Base-by-base conservation (phyloP, 2,888 invertebrate genomes). In the Rotaria sp. region DNA sequence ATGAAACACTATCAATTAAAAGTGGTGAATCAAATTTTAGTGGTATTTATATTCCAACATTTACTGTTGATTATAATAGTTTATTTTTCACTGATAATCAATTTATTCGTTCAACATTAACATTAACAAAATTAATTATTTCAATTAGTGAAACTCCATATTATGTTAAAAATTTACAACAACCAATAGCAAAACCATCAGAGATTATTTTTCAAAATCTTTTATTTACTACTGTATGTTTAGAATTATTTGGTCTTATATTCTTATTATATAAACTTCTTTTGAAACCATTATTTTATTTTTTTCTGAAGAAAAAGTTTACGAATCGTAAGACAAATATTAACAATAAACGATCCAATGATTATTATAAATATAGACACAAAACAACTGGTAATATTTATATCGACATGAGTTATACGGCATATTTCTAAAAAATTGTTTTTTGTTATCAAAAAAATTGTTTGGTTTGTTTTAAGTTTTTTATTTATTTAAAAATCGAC, bases 21-120 rank as follows among this genome's bases (percentile, higher is more conserved):
- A 45, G n/a, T 26, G 45, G 15, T 26, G n/a, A 45, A 4, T 26
- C 80, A 15, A 2, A 15, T 15, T 80, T 80, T 45, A 15, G 45
- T 45, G 80, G 80, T 15, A 80, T 80, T 80, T 80, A n/a, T 45
- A 45, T 80, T 45, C 45, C 80, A 45, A 80, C 80, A n/a, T 80
- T 45, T 45, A 45, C 80, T 26, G 45, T 45, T 26, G 80, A 80
- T 45, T 45, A 45, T 15, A 80, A 80, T n/a, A 80, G 80, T 45
- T 80, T 41, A 45, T 80, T 80, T 80, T 45, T 24, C 11, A 41
- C 80, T 0, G 80, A 5, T 7, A n/a, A 80, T 45, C 80, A 80
- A 45, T 80, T 45, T 45, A 7, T 45, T 45, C 80, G 80, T 80
- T 45, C 41, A 13, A 80, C 80, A 45, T 80, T 80, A 45, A 45